Evolutionary conservation across 2,113 vertebrate species (phyloP), one percentile per base, ranked within the genome.

Genomic region (Brachirus orientalis): DNA sequence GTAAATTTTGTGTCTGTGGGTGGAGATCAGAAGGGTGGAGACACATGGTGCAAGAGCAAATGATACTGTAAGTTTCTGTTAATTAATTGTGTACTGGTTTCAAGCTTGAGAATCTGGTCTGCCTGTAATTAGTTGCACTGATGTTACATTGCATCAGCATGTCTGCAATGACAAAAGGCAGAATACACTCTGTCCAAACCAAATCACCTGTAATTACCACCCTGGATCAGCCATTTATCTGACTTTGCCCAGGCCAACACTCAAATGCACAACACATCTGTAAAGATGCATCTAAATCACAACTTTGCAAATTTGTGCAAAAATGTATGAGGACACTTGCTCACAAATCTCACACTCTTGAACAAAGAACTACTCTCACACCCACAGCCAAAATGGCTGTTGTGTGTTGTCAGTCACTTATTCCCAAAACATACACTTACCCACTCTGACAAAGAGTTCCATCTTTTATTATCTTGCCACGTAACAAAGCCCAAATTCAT

Each of bases 401-500:
- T 90, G 88, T 88, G 75, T 69, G 80, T 82, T 88, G 84, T 87
- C 84, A 88, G 81, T 88, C 86, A 86, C 76, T 83, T 67, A 48
- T 64, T 86, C 80, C 76, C 77, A 58, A 84, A 89, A 85, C 90
- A 89, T 80, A 80, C 87, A 91, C 88, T 89, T 88, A 82, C 60
- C 38, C 72, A 47, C 70, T 19, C 69, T 28, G 69, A 82, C 83
- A 86, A 69, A 86, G 80, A 82, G 47, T 78, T 76, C 72, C 82
- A 72, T 78, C 86, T 88, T 88, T 88, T 83, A 87, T 86, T 74
- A 86, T 89, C 75, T 80, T 65, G 74, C 70, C 56, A 19, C 79
- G 80, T 80, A 87, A 90, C 87, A 87, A 87, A 90, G 86, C 86
- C 75, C 74, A 77, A 84, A 90, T 82, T 86, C 87, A 80, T 80